Conservation (phyloP, 1,140 invertebrate genomes). For the Eurosta solidaginis region DNA sequence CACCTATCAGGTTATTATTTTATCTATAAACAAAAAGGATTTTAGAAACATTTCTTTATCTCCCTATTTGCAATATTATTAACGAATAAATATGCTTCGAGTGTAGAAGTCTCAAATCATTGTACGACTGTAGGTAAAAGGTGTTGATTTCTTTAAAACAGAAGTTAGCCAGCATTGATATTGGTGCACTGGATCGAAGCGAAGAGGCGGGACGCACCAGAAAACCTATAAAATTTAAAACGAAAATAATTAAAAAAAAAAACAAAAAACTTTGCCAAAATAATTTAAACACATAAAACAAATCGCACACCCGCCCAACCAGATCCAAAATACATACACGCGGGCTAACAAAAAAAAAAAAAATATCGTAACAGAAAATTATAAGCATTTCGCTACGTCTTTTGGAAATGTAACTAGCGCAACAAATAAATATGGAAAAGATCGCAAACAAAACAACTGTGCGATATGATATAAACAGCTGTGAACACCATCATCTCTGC, state of each 20-base stretch:
- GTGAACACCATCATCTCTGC: too few species aligned
- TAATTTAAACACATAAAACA: not conserved
- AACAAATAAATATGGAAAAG: not conserved
- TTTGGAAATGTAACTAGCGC: not conserved
- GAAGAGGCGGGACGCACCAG: too few species aligned
- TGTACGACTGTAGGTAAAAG: too few species aligned
- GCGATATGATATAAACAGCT: not conserved
- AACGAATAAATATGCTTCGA: too few species aligned
- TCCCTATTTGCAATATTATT: not conserved
- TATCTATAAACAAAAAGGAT: not conserved
- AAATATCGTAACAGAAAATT: not conserved
- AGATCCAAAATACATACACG: not conserved
- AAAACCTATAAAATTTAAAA: too few species aligned
- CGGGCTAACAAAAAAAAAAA: not conserved
- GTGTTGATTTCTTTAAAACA: too few species aligned
- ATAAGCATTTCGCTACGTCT: not conserved
- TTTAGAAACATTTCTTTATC: not conserved
- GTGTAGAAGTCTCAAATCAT: too few species aligned
- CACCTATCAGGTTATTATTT: conserved; percentile 15
- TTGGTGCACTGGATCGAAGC: too few species aligned
- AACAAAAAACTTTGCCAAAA: not conserved
- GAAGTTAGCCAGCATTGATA: too few species aligned
- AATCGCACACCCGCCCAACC: not conserved
- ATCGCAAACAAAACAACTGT: not conserved
- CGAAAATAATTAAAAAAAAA: not conserved